These are phyloP conservation scores for Lydus trimaculatus DNA, from an alignment of 2,888 invertebrate genomes.

Conservation along the genomic window DNA sequence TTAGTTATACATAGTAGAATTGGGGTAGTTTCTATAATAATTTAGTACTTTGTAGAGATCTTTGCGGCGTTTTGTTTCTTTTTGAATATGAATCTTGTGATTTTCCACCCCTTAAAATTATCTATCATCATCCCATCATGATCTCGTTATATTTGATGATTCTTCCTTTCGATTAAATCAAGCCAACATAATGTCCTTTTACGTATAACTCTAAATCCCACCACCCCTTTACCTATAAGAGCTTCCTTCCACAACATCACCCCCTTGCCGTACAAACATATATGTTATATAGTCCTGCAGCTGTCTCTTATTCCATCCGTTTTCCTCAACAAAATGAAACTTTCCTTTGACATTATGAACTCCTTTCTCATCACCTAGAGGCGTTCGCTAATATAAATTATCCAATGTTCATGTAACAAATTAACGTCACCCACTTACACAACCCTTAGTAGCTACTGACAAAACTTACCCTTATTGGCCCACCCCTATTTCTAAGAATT, in stretches of 20 bases:
- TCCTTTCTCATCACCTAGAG: constrained; percentile 56
- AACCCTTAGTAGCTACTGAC: background rate
- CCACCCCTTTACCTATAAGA: background rate
- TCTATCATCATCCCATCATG: background rate
- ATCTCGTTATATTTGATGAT: constrained; percentile 2
- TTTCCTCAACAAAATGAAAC: constrained; percentile 57
- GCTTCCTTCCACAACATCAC: background rate
- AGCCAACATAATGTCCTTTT: constrained; percentile 1
- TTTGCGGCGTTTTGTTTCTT: too few relatives aligned
- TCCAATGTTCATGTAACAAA: constrained; percentile 56
- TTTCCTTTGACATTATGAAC: constrained; percentile 61
- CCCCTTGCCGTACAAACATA: background rate
- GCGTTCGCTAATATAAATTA: constrained; percentile 60
- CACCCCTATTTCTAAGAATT: background rate
- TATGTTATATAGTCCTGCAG: background rate
- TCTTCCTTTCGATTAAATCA: constrained; percentile 4
- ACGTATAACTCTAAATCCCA: background rate
- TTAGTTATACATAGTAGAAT: too few relatives aligned
- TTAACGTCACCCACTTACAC: constrained; percentile 38
- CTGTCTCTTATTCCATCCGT: constrained; percentile 2
- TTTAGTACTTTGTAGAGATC: too few relatives aligned
- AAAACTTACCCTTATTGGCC: background rate
- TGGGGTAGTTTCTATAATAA: too few relatives aligned
- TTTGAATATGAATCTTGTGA: background rate
- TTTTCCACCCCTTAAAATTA: background rate